These are phyloP conservation scores for Tarsius wallacei DNA, from an alignment of 2,797 vertebrate species.

Conservation along the genomic window DNA sequence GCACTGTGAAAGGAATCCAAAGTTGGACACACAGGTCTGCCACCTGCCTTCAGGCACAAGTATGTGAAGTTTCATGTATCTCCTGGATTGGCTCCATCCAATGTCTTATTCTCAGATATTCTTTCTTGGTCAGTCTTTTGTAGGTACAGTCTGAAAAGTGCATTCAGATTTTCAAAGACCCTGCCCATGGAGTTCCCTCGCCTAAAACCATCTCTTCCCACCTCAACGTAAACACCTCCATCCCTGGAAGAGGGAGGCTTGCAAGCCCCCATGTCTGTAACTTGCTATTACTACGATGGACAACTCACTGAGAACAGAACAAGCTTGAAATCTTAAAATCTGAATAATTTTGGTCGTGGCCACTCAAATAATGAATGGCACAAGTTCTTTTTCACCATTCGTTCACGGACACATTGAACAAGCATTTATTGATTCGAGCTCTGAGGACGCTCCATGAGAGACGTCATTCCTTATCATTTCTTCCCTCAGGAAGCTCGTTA, in stretches of 20 bases:
- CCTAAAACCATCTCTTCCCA: constrained; percentile 33
- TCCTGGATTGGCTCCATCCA: neutral
- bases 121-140: neutral
- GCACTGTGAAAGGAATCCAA: constrained; percentile 15
- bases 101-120: neutral
- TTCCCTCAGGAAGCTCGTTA: neutral
- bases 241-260: neutral
- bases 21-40: neutral
- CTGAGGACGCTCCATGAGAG: neutral
- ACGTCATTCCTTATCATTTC: neutral
- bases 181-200: neutral
- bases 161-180: constrained; percentile 50
- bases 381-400: neutral
- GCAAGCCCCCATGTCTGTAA: neutral
- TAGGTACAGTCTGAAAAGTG: constrained; percentile 28
- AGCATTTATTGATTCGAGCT: neutral
- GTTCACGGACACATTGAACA: neutral
- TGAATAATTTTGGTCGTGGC: constrained; percentile 16
- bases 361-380: constrained; percentile 18
- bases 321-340: constrained; percentile 48
- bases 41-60: constrained; percentile 26
- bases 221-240: neutral
- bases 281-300: neutral
- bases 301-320: neutral
- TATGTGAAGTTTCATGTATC: neutral